Evolutionary conservation across 2,888 invertebrate species (phyloP).

Genomic region (Allygus modestus): DNA sequence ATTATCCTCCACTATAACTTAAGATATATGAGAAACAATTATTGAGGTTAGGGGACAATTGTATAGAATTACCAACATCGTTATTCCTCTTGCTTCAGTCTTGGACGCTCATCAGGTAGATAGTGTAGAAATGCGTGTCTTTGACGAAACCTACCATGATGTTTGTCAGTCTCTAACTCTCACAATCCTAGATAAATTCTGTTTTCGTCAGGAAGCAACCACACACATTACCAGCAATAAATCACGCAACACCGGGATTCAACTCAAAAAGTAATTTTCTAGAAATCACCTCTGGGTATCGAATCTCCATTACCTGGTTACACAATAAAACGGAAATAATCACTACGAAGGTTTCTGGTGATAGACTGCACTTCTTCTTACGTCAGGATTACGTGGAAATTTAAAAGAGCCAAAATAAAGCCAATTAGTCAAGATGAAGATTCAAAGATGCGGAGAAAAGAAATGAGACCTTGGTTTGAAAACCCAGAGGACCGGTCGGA

Average conservation of each 20-base stretch:
- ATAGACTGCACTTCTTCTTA: neutral
- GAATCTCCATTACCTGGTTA: conserved; percentile 4
- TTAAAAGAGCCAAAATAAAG: neutral
- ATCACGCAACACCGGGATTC: neutral
- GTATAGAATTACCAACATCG: too few species aligned
- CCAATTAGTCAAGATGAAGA: neutral
- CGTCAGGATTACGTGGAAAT: neutral
- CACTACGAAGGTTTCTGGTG: neutral
- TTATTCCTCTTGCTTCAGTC: too few species aligned
- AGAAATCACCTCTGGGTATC: neutral
- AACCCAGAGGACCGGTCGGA: neutral
- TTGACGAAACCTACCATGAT: too few species aligned
- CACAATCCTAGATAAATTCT: too few species aligned
- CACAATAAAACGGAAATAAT: conserved; percentile 22
- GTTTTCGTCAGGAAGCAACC: neutral
- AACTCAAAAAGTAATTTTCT: neutral
- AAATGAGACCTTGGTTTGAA: conserved; percentile 1
- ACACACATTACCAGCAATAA: neutral
- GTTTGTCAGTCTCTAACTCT: too few species aligned
- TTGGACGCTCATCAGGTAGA: too few species aligned
- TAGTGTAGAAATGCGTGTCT: too few species aligned
- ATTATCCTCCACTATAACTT: too few species aligned
- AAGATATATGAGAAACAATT: too few species aligned
- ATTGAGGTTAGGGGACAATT: too few species aligned
- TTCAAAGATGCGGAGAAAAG: neutral